Evolutionary conservation across 2,797 vertebrate species (phyloP), one percentile per base, ranked within the genome.

Genomic region (Lycodopsis pacificus): DNA sequence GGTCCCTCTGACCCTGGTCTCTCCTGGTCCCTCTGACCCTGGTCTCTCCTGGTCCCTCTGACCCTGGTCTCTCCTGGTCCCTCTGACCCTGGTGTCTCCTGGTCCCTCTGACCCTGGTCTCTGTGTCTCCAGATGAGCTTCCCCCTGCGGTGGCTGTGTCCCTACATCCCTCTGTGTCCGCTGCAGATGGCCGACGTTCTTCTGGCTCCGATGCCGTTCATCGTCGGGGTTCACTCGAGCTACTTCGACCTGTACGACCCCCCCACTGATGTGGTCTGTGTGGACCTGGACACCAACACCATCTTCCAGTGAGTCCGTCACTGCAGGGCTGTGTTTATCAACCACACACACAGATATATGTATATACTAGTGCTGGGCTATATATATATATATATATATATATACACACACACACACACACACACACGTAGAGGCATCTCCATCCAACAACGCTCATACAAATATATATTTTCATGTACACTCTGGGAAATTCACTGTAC

Each of bases 131-230:
- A 98, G 97, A 97, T 99, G 95, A 97, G 95, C 70, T 99, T 99
- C 93, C 98, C 98, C 0, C 93, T 98, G 85, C 96, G 95, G 46
- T 99, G 98, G 97, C 95, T 96, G 79, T 99, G 98, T 63, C 97
- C 98, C 38, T 99, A 99, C 93, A 98, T 99, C 93, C 97, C 98
- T 0, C 95, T 99, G 87, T 99, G 98, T 87, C 98, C 98, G 0
- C 96, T 99, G 89, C 95, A 96, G 84, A 94, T 98, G 94, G 96
- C 97, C 0, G 97, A 97, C 0, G 97, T 99, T 82, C 94, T 99
- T 73, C 95, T 96, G 19, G 98, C 98, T 7, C 98, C 98, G 0
- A 97, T 98, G 94, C 97, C 98, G 65, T 99, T 99, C 94, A 97
- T 99, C 5, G 97, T 98, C 84, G 98, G 98, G 7, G 95, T 98